Base-by-base conservation (phyloP, 2,888 invertebrate genomes). In the Stenchaetothrips biformis region DNA sequence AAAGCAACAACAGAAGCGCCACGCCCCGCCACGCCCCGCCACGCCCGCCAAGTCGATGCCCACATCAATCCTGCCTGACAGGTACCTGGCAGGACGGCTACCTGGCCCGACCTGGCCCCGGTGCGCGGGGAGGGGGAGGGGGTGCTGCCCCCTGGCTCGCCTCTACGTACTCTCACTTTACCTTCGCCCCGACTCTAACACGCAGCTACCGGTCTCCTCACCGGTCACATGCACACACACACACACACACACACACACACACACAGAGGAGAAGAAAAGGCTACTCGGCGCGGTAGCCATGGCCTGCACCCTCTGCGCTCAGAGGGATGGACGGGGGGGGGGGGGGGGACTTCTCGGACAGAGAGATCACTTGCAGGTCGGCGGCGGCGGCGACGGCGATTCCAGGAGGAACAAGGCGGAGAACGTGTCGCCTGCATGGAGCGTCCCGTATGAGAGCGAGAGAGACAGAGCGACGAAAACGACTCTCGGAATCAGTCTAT, bases 51-150 rank as follows among this genome's bases (percentile, higher is more conserved):
- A 59, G 53, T 9, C 37, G 37, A 37, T 53, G 21, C 67, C 67
- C 67, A 74, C 67, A 74, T 74, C 67, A 74, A 25, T 59, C 67
- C 25, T 25, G 21, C 25, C 11, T 74, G 67, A 74, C 67, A 25
- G 7, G 11, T 53, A 25, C 25, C 21, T 74, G 37, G n/a, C n/a
- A n/a, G n/a, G 67, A 74, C 67, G 25, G 67, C 11, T 74, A 74
- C 67, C 59, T 59, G 59, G 18, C 59, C 16, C 59, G 13, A 25
- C 67, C 21, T 4, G 53, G 21, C 25, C 8, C 25, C 21, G 53
- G 67, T 1, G 67, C n/a, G 37, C 6, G 67, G 67, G 25, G 25
- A 74, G 67, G 67, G 67, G 25, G 67, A 25, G 0, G 67, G 67
- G 67, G 53, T 13, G 53, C 0, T 53, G 37, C 37, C 37, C 37